Percentiles rank a stretch among this genome's conserved stretches.
Conservation (phyloP, 2,797 vertebrate species). For the Micrastur ruficollis region DNA sequence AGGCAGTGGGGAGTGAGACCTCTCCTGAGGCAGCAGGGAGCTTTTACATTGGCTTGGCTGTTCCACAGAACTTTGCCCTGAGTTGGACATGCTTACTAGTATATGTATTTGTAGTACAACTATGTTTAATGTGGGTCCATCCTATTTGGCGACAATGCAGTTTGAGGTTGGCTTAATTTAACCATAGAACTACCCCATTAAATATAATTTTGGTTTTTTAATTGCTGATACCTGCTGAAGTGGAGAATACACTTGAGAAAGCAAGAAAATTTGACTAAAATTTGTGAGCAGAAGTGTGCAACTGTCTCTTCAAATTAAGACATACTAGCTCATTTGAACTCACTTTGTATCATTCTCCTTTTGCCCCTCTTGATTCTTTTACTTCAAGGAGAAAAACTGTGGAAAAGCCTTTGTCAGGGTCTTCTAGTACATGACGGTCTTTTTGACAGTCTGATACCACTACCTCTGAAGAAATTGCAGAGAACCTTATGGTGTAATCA, state of each 20-base stretch:
- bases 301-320: background rate
- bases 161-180: background rate
- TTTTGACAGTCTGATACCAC: background rate
- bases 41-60: background rate
- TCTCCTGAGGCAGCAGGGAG: background rate
- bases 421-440: background rate
- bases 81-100: background rate
- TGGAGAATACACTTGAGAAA: background rate
- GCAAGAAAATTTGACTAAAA: background rate
- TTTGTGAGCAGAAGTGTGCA: background rate
- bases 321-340: background rate
- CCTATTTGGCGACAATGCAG: background rate
- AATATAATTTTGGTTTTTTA: background rate
- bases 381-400: background rate
- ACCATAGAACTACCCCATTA: background rate
- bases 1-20: background rate
- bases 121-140: background rate
- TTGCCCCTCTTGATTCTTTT: background rate
- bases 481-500: background rate
- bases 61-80: background rate
- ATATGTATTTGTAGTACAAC: background rate
- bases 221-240: background rate
- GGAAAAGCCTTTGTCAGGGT: background rate
- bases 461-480: background rate
- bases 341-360: background rate